A percentile compares a stretch with the other conserved stretches of the same genome.
Conservation (phyloP, 2,113 vertebrate species). For the Ramphastos sulfuratus region DNA sequence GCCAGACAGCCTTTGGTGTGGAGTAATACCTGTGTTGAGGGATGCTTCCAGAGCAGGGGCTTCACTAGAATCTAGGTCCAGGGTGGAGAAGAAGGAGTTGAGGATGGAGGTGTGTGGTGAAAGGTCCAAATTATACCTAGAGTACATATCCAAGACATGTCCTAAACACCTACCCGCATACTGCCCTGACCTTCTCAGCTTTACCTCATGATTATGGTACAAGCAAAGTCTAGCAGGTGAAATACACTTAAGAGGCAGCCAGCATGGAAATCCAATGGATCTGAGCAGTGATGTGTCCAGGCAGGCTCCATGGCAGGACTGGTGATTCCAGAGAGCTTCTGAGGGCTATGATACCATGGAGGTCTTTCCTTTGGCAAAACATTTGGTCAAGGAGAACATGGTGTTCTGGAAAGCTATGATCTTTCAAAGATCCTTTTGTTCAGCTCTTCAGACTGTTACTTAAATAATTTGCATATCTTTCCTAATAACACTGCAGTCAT, state of each 20-base stretch:
- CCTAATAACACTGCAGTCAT: slow-evolving; percentile 7
- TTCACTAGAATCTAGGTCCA: slow-evolving; percentile 19
- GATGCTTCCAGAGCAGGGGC: not conserved
- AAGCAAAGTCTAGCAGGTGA: not conserved
- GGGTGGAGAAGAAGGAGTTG: not conserved
- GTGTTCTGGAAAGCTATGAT: not conserved
- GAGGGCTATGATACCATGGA: not conserved
- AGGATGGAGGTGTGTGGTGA: not conserved
- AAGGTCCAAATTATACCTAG: too few species aligned
- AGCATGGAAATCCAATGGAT: not conserved
- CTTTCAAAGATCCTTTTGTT: not conserved
- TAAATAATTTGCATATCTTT: not conserved
- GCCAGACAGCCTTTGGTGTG: not conserved
- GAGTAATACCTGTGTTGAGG: slow-evolving; percentile 6
- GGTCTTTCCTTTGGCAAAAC: not conserved
- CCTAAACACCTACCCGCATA: too few species aligned
- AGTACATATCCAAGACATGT: too few species aligned
- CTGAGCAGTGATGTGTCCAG: not conserved
- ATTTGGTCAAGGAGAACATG: not conserved
- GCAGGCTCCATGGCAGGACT: not conserved
- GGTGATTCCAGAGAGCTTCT: not conserved
- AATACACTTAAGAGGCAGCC: not conserved
- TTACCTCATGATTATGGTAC: not conserved
- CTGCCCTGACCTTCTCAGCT: not conserved
- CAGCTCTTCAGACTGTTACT: not conserved